Evolutionary conservation across 2,888 invertebrate species (phyloP).

Genomic region (Bombyx huttoni): DNA sequence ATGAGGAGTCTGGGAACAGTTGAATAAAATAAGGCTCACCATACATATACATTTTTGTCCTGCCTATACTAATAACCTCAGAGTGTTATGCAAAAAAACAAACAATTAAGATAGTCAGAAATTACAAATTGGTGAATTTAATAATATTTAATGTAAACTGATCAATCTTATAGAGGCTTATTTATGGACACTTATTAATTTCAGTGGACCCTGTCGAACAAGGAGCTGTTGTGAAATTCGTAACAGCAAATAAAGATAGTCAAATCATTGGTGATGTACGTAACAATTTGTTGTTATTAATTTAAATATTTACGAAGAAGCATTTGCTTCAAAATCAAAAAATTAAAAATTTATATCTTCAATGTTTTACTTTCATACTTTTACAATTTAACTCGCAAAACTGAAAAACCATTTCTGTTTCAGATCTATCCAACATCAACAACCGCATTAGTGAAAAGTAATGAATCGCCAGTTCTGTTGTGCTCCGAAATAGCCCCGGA

Average conservation of each 20-base stretch:
- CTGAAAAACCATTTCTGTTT: conserved; percentile 2
- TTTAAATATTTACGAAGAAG: no score
- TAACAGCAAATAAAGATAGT: conserved; percentile 51
- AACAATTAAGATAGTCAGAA: no score
- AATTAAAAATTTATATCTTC: no score
- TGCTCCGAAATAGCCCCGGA: conserved; percentile 44
- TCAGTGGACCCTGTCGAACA: conserved; percentile 55
- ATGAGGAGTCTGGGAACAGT: no score
- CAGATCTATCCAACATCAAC: conserved; percentile 58
- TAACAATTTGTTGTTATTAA: conserved; percentile 6
- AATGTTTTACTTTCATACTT: background rate
- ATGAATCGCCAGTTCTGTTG: conserved; percentile 42
- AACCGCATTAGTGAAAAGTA: conserved; percentile 55
- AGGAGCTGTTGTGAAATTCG: conserved; percentile 44
- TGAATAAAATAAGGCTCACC: no score
- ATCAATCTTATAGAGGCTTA: background rate
- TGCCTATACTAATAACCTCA: no score
- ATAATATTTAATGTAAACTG: background rate
- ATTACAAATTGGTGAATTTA: background rate
- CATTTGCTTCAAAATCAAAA: no score
- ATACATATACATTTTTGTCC: no score
- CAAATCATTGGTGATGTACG: conserved; percentile 58
- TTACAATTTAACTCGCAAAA: background rate
- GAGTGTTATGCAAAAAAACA: no score
- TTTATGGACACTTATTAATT: conserved; percentile 9